Evolutionary conservation across 2,113 vertebrate genomes (phyloP).

Genomic region (Oncorhynchus mykiss): DNA sequence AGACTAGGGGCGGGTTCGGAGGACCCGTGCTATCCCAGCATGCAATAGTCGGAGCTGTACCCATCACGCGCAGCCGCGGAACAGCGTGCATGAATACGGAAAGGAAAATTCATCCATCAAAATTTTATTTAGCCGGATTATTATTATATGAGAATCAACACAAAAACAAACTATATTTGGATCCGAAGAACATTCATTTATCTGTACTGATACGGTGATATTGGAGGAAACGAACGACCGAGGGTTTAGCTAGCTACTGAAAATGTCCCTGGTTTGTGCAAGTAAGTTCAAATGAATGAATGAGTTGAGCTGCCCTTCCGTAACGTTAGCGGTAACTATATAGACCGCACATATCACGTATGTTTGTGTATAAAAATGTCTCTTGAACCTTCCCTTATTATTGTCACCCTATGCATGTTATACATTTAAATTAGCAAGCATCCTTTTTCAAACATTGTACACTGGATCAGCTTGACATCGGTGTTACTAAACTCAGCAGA

Average conservation of each 20-base stretch:
- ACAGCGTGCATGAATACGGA: not conserved
- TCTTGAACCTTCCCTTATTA: too few species aligned
- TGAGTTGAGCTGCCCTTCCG: too few species aligned
- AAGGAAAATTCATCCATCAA: not conserved
- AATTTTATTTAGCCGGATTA: not conserved
- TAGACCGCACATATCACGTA: too few species aligned
- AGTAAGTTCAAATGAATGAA: constrained; percentile 43
- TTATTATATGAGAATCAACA: not conserved
- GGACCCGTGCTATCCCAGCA: not conserved
- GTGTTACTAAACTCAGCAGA: too few species aligned
- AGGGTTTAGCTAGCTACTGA: not conserved
- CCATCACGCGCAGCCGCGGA: not conserved
- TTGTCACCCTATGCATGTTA: too few species aligned
- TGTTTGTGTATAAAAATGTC: too few species aligned
- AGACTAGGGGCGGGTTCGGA: not conserved
- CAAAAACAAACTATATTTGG: not conserved
- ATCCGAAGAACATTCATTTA: not conserved
- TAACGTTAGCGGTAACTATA: too few species aligned
- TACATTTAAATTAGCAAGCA: too few species aligned
- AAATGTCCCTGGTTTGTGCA: constrained; percentile 58
- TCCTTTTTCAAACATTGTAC: too few species aligned
- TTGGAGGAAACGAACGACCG: not conserved
- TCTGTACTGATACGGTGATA: not conserved
- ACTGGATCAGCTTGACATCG: too few species aligned
- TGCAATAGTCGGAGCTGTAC: not conserved